phyloP scores from a whole-genome alignment of 23 tunicate genomes.

The Aplidium turbinatum region DNA sequence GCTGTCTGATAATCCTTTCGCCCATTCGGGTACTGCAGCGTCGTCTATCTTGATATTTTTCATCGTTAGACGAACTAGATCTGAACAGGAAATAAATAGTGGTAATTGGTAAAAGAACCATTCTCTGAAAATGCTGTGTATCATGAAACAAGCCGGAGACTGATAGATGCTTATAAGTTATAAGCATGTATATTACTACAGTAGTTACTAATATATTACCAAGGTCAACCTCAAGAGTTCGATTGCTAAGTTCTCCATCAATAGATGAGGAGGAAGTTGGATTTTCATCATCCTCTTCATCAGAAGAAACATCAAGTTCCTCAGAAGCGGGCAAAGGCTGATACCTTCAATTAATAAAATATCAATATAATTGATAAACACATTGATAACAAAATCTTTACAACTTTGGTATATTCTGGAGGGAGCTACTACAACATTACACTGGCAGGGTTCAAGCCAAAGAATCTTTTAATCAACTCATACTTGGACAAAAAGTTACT shows the following conservation, averaged over 20 bases:
- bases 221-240: slow-evolving; percentile 21
- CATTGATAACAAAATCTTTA: neutral
- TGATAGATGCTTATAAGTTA: too few species aligned
- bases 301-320: slow-evolving; percentile 6
- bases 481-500: too few species aligned
- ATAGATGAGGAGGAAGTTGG: too few species aligned
- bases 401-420: neutral
- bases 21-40: slow-evolving; percentile 55
- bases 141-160: too few species aligned
- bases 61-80: slow-evolving; percentile 60
- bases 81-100: slow-evolving; percentile 18
- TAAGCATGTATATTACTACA: too few species aligned
- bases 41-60: slow-evolving; percentile 38
- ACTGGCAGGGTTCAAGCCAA: too few species aligned
- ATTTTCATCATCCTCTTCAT: slow-evolving; percentile 24
- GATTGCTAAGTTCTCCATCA: neutral
- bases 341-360: slow-evolving; percentile 13
- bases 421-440: neutral
- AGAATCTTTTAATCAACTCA: neutral
- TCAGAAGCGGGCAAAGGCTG: slow-evolving; percentile 33
- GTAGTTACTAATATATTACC: slow-evolving; percentile 1
- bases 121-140: neutral
- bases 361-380: neutral
- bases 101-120: neutral
- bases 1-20: slow-evolving; percentile 53